Evolutionary conservation across 2,888 invertebrate species (phyloP), one percentile per base, ranked within the genome.

Genomic region (Cacoxenus indagator): DNA sequence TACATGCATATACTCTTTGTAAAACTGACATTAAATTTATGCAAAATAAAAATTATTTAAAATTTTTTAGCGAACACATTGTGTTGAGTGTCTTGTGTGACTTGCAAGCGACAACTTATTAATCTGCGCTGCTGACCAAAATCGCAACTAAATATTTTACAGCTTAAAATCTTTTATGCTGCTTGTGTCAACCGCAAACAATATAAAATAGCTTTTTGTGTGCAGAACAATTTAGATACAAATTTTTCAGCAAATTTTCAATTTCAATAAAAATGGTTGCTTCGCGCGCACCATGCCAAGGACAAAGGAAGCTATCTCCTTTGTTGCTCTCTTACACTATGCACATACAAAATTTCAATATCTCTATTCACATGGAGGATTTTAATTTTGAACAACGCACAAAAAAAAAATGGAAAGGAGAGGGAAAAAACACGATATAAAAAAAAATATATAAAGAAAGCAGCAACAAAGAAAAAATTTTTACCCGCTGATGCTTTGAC

Each of bases 231-330:
- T 27, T 62, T 62, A 26, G n/a, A 62, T 62, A 43, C 61, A 62
- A 43, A 62, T 62, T 14, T 45, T 17, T 17, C n/a, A 43, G 17
- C 43, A 62, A 31, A 62, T 62, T 62, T 62, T 24, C 22, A 62
- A 45, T 62, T 62, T 24, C 31, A 22, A 45, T 62, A 62, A 62
- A 62, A 31, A 62, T 62, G 43, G 43, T 62, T 43, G 43, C n/a
- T 26, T 62, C n/a, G 57, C 24, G 24, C 17, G n/a, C n/a, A n/a
- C n/a, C n/a, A n/a, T 14, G 29, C 27, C 57, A 57, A 29, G 57
- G 57, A 57, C 57, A 57, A 57, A 57, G 8, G 9, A 22, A 29
- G 26, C 9, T 9, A 27, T 27, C 29, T 57, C 26, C 27, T n/a
- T 19, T 48, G 48, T 48, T 48, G 48, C 48, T n/a, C 11, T n/a